Evolutionary conservation across 64 coral and sea anemone species (phyloP).

Genomic region (Catalaphyllia jardinei): DNA sequence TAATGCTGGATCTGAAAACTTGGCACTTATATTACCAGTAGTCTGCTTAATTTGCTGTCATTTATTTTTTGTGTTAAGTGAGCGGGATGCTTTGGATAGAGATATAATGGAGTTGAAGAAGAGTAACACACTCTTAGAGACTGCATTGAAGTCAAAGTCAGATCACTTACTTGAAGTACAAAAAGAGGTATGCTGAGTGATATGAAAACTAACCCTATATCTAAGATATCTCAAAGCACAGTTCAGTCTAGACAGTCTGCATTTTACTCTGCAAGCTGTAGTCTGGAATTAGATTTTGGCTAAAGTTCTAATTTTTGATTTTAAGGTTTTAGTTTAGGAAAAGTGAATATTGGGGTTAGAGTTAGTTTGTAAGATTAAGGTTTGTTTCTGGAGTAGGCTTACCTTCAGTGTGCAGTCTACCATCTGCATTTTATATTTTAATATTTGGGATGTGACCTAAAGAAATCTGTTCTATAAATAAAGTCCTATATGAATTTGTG

Average conservation of each 20-base stretch:
- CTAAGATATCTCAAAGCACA: not conserved
- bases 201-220: too few relatives aligned
- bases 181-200: constrained; percentile 62
- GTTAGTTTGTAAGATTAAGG: too few relatives aligned
- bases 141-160: constrained; percentile 70
- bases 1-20: not conserved
- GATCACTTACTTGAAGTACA: constrained; percentile 82
- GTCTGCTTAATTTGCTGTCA: not conserved
- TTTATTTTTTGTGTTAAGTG: constrained; percentile 49
- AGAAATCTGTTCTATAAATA: too few relatives aligned
- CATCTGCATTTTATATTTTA: too few relatives aligned
- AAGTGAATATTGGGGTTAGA: too few relatives aligned
- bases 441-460: too few relatives aligned
- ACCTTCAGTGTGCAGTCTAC: too few relatives aligned
- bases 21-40: not conserved
- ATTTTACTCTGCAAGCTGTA: not conserved
- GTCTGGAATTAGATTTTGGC: too few relatives aligned
- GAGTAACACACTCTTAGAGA: constrained; percentile 70
- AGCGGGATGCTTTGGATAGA: constrained; percentile 70
- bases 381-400: too few relatives aligned
- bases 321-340: too few relatives aligned
- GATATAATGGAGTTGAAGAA: constrained; percentile 89
- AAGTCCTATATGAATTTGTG: too few relatives aligned
- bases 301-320: too few relatives aligned
- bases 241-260: not conserved